These are phyloP conservation scores for Drosophila diplacantha DNA, from an alignment of 2,888 invertebrate species.

Conservation along the genomic window DNA sequence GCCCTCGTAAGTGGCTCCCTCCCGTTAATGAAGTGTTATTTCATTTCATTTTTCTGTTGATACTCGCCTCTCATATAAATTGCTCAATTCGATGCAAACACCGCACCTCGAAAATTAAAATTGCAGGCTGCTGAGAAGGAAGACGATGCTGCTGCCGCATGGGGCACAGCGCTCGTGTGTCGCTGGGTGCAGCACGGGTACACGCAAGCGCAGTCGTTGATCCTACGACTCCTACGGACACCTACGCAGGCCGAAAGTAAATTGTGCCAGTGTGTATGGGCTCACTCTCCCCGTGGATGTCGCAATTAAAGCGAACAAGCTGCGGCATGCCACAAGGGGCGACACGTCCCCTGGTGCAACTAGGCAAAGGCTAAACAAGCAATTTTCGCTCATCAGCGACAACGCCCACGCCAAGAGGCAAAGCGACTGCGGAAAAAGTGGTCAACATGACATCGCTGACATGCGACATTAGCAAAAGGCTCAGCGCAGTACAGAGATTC, in stretches of 20 bases:
- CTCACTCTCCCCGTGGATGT: slow-evolving; percentile 31
- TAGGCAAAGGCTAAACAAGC: slow-evolving; percentile 46
- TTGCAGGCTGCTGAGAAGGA: slow-evolving; percentile 20
- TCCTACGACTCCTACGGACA: slow-evolving; percentile 41
- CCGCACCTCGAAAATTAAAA: slow-evolving; percentile 57
- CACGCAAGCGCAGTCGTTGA: slow-evolving; percentile 52
- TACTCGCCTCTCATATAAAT: slow-evolving; percentile 50
- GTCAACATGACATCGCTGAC: slow-evolving; percentile 68
- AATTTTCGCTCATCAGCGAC: slow-evolving; percentile 61
- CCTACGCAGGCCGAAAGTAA: slow-evolving; percentile 56
- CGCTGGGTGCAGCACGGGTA: slow-evolving; percentile 46
- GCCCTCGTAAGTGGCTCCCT: slow-evolving; percentile 52
- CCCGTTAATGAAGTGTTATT: slow-evolving; percentile 67
- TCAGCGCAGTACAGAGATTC: slow-evolving; percentile 16
- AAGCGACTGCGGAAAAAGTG: slow-evolving; percentile 49
- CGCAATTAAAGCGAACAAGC: slow-evolving; percentile 64
- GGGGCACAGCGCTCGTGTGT: slow-evolving; percentile 11
- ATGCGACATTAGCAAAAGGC: slow-evolving; percentile 66
- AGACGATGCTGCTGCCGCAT: slow-evolving; percentile 14
- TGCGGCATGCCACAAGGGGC: slow-evolving; percentile 24
- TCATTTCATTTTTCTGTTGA: slow-evolving; percentile 48
- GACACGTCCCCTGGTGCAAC: slow-evolving; percentile 2
- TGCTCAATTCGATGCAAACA: slow-evolving; percentile 60
- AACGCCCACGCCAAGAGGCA: slow-evolving; percentile 42
- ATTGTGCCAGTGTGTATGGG: slow-evolving; percentile 38